Conservation (phyloP, 2,888 invertebrate genomes). For the Lochmaea capreae region DNA sequence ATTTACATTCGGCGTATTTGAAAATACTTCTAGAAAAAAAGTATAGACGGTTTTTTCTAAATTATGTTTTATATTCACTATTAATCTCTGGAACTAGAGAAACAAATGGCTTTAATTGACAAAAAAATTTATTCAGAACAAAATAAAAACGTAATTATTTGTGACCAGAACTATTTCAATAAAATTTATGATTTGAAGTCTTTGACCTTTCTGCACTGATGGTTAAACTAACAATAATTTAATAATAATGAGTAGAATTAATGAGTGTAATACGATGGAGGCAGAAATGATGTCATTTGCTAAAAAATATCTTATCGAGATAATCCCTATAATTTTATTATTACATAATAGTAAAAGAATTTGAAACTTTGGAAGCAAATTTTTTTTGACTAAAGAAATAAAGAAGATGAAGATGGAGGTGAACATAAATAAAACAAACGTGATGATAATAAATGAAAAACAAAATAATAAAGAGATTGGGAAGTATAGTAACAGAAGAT, state of each 20-base stretch:
- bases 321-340: conserved; percentile 17
- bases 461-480: too few relatives aligned
- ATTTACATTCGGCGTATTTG: not conserved
- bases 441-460: too few relatives aligned
- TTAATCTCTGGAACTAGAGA: too few relatives aligned
- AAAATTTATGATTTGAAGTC: conserved; percentile 9
- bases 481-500: too few relatives aligned
- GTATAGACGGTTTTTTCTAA: too few relatives aligned
- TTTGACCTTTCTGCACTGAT: conserved; percentile 33
- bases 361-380: too few relatives aligned
- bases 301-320: conserved; percentile 6
- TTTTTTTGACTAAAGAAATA: too few relatives aligned
- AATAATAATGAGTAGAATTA: conserved; percentile 20
- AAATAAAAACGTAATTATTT: not conserved
- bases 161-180: not conserved
- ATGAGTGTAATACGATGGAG: conserved; percentile 18
- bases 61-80: too few relatives aligned
- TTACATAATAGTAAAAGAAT: not conserved
- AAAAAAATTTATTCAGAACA: not conserved
- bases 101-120: not conserved
- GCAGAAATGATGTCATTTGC: conserved; percentile 32
- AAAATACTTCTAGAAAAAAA: not conserved
- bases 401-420: too few relatives aligned
- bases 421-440: too few relatives aligned
- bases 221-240: conserved; percentile 17